Conservation (phyloP, 2,113 vertebrate genomes). For the Turnix velox region DNA sequence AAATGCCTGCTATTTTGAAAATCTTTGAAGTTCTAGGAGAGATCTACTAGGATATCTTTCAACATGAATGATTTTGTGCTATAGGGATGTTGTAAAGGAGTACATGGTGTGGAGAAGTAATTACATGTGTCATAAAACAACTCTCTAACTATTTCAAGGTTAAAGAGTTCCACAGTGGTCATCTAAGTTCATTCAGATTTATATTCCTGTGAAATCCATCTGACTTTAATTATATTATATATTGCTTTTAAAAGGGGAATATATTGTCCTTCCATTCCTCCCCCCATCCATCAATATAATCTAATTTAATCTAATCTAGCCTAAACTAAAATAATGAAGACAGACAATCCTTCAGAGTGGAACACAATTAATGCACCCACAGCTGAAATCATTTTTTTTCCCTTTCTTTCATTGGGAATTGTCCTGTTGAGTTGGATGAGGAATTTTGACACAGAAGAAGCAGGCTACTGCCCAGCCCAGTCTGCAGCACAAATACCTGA, state of each 20-base stretch:
- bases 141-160: neutral
- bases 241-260: neutral
- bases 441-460: neutral
- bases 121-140: neutral
- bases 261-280: neutral
- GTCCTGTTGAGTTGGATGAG: neutral
- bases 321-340: slow-evolving; percentile 19
- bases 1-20: neutral
- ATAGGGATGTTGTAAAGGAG: neutral
- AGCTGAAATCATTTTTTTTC: neutral
- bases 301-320: slow-evolving; percentile 12
- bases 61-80: neutral
- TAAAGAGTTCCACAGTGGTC: neutral
- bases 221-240: neutral
- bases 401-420: neutral
- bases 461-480: neutral
- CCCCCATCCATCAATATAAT: slow-evolving; percentile 8
- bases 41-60: neutral
- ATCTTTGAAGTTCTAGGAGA: slow-evolving; percentile 9
- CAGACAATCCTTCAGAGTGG: neutral
- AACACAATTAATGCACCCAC: neutral
- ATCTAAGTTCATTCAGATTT: neutral
- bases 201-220: neutral
- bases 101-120: slow-evolving; percentile 1
- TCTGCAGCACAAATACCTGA: neutral